Conservation (phyloP, 2,113 vertebrate genomes). For the Elachura formosa region DNA sequence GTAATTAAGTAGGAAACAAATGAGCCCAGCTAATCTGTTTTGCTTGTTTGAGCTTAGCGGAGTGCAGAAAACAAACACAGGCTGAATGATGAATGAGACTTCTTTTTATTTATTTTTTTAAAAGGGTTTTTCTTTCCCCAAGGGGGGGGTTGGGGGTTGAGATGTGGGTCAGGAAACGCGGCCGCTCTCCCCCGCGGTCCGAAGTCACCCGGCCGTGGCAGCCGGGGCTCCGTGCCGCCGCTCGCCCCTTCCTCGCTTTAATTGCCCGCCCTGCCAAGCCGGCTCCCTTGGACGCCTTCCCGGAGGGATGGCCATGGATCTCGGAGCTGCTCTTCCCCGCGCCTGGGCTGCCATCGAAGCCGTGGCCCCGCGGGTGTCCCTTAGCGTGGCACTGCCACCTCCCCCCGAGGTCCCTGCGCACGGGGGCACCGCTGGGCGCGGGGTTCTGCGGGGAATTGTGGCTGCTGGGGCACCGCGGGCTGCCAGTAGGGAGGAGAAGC, state of each 20-base stretch:
- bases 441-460: fast-evolving
- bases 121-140: neutral
- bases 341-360: neutral
- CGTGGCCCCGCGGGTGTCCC: fast-evolving
- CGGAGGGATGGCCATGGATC: neutral
- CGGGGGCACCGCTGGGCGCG: fast-evolving
- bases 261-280: neutral
- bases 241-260: neutral
- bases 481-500: neutral
- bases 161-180: neutral
- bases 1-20: constrained; percentile 65
- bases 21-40: constrained; percentile 61
- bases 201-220: neutral
- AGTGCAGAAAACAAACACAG: constrained; percentile 63
- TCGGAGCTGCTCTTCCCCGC: fast-evolving
- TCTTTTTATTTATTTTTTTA: neutral
- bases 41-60: constrained; percentile 58
- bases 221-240: neutral
- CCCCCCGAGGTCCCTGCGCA: too few species aligned
- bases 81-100: constrained; percentile 43
- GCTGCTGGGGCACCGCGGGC: too few species aligned
- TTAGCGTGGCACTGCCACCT: fast-evolving
- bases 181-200: neutral
- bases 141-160: neutral
- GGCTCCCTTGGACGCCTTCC: neutral